Percentiles rank a stretch among this genome's conserved stretches.
Evolutionary conservation across 2,113 vertebrate species (phyloP).

Genomic region (Eclectus roratus): DNA sequence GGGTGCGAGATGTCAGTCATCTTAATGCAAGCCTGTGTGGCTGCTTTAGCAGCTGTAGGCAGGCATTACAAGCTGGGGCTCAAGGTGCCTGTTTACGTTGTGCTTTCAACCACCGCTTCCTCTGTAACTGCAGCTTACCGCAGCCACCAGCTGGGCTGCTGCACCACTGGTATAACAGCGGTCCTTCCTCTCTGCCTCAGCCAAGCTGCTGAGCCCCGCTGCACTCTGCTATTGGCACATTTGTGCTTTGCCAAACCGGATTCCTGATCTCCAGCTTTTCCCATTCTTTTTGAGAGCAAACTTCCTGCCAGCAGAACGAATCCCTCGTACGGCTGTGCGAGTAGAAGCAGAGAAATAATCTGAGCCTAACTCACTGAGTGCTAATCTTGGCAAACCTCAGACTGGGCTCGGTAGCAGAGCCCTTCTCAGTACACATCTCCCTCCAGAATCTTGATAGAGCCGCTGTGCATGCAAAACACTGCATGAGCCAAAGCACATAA

Average conservation of each 20-base stretch:
- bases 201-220: neutral
- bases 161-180: fast-evolving
- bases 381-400: neutral
- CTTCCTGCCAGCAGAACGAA: neutral
- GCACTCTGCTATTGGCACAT: fast-evolving
- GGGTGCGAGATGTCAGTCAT: neutral
- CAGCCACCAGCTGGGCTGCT: neutral
- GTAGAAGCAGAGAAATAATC: neutral
- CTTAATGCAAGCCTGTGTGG: neutral
- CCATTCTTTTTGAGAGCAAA: neutral
- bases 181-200: neutral
- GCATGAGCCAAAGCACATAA: neutral
- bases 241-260: too few relatives aligned
- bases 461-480: neutral
- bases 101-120: neutral
- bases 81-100: neutral
- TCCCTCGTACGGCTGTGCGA: neutral
- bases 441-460: neutral
- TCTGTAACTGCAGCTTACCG: neutral
- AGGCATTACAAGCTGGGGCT: neutral
- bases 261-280: neutral
- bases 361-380: neutral
- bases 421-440: neutral
- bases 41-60: neutral
- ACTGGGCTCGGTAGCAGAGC: neutral